Evolutionary conservation across 2,797 vertebrate genomes (phyloP).

Genomic region (Hydrophis major): DNA sequence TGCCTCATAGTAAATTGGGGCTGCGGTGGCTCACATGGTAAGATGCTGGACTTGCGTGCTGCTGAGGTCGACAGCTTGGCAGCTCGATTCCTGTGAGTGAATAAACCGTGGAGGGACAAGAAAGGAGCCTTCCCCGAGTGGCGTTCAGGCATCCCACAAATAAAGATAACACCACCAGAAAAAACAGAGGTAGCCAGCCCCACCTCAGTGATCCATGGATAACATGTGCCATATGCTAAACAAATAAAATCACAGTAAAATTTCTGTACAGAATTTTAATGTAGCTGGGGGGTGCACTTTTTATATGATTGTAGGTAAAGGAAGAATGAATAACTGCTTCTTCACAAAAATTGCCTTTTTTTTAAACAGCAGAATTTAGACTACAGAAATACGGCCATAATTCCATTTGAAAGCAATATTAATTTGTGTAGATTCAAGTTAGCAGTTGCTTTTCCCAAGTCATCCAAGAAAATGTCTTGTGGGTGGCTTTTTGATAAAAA

Average conservation of each 20-base stretch:
- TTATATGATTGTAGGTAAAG: background rate
- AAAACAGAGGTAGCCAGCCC: too few species aligned
- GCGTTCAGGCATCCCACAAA: too few species aligned
- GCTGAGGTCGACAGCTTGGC: too few species aligned
- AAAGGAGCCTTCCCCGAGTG: too few species aligned
- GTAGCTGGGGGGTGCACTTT: background rate
- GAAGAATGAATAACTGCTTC: too few species aligned
- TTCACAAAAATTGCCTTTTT: background rate
- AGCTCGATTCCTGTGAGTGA: too few species aligned
- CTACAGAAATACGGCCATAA: background rate
- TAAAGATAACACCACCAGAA: too few species aligned
- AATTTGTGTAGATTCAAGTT: background rate
- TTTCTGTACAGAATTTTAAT: background rate
- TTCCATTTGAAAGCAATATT: background rate
- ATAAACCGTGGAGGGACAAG: too few species aligned
- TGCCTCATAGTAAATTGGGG: background rate
- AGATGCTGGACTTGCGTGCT: too few species aligned
- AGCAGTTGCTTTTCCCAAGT: conserved; percentile 19
- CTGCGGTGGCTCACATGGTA: too few species aligned
- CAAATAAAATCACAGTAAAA: background rate
- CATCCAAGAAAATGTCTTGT: conserved; percentile 32
- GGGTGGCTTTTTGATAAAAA: conserved; percentile 51
- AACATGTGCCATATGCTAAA: too few species aligned
- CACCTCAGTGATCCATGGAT: too few species aligned
- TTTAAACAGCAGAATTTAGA: background rate